Conservation (phyloP, 2,888 invertebrate genomes). For the Tenthredo distinguenda region DNA sequence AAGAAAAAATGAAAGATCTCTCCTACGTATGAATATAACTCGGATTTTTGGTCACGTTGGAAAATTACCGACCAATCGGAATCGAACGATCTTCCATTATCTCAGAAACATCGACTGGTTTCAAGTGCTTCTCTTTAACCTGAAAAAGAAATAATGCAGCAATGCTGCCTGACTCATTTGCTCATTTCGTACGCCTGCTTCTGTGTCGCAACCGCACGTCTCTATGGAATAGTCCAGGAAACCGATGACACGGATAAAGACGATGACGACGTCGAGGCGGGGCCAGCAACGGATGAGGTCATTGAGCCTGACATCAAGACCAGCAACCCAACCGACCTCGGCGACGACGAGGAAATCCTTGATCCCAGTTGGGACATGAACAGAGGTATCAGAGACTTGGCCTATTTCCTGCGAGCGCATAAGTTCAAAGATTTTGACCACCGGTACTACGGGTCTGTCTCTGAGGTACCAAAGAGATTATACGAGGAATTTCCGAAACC, state of each 20-base stretch:
- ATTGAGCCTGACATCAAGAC: conserved; percentile 68
- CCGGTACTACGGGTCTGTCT: conserved; percentile 76
- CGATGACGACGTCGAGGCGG: conserved; percentile 59
- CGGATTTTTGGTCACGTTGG: not conserved
- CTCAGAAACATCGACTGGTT: not conserved
- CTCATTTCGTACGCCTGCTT: not conserved
- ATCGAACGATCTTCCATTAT: not conserved
- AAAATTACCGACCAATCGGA: not conserved
- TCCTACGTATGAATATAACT: not conserved
- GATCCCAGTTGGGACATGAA: conserved; percentile 70
- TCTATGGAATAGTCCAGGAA: conserved; percentile 53
- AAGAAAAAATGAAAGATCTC: not conserved
- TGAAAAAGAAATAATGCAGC: not conserved
- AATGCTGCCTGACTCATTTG: not conserved
- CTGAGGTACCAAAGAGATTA: conserved; percentile 69
- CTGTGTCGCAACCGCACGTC: conserved; percentile 16
- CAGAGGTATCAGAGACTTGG: conserved; percentile 80
- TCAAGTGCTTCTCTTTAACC: not conserved
- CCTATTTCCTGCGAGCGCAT: conserved; percentile 82
- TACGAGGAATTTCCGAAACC: conserved; percentile 81
- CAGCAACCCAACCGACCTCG: conserved; percentile 63
- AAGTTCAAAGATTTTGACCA: conserved; percentile 85
- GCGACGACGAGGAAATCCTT: conserved; percentile 56
- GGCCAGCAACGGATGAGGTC: conserved; percentile 66
- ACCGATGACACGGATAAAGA: conserved; percentile 54